Evolutionary conservation across 2,113 vertebrate genomes (phyloP), one percentile per base, ranked within the genome.

Genomic region (Entelurus aequoreus): DNA sequence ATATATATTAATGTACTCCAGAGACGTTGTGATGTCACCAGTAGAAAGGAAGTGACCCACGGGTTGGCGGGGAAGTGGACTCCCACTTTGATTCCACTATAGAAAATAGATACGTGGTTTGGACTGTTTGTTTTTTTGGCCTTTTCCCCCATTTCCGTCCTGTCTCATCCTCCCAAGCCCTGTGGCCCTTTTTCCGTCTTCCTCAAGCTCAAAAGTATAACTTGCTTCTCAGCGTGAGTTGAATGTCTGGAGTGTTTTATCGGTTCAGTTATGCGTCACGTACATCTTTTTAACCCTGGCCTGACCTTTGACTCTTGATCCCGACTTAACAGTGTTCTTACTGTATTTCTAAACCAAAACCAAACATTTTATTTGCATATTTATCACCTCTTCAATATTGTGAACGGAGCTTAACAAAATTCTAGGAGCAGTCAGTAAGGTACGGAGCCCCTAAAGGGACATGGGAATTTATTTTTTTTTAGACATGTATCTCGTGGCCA

Each of bases 61-160:
- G 55, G 48, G 57, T 74, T 70, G 54, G 53, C 36, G 56, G 60
- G 75, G 72, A 72, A 86, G 82, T 86, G 86, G 88, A 89, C 85
- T 78, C 87, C 77, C 79, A 79, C 75, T 87, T 81, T 84, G 78
- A 88, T 80, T 71, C 81, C 28, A 75, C 56, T 79, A 63, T 81
- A 74, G 67, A 84, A 61, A 64, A 72, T 69, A 82, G 69, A 77
- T 75, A 65, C 62, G 71, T 65, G 67, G 56, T 61, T 44, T 61
- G 60, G 54, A 65, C 61, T 76, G 76, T 85, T 86, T 86, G 72
- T 81, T 88, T 81, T 82, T 75, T 76, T 62, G 80, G 62, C 69
- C 73, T 76, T 68, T 67, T 80, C 79, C 65, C 58, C 67, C 47
- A 57, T 77, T 74, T 62, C 72, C 66, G 71, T 80, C 69, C 72